These are phyloP conservation scores for Arvicola amphibius DNA, from an alignment of 2,797 vertebrate genomes.

Conservation along the genomic window DNA sequence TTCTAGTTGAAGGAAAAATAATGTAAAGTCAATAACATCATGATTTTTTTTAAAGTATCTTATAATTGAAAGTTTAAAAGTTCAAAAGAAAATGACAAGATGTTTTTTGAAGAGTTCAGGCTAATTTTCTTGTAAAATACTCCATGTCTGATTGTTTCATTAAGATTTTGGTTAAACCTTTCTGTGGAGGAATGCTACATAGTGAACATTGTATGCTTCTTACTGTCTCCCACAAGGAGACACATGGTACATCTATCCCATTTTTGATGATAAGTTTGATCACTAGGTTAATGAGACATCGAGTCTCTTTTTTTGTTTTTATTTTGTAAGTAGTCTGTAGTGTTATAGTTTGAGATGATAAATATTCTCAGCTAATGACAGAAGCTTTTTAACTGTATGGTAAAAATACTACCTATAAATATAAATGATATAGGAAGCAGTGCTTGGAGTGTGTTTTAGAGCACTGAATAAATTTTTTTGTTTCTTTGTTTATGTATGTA, in stretches of 20 bases:
- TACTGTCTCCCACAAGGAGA: neutral
- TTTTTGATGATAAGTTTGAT: conserved; percentile 30
- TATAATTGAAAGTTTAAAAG: neutral
- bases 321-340: conserved; percentile 25
- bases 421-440: neutral
- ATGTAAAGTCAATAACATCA: neutral
- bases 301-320: neutral
- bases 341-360: conserved; percentile 7
- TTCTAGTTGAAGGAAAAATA: conserved; percentile 15
- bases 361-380: conserved; percentile 24
- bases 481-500: neutral
- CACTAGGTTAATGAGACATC: conserved; percentile 13
- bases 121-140: conserved; percentile 18
- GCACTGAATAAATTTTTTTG: neutral
- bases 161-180: neutral
- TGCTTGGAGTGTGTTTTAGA: neutral
- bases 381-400: neutral
- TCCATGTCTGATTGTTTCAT: neutral
- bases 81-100: neutral
- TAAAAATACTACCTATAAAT: neutral
- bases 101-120: neutral
- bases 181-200: conserved; percentile 40
- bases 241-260: neutral
- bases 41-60: neutral
- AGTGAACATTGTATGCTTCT: neutral